A percentile compares a stretch with the other conserved stretches of the same genome.
phyloP scores from a whole-genome alignment of 2,797 vertebrate genomes.

The Microctenopoma lineatum region DNA sequence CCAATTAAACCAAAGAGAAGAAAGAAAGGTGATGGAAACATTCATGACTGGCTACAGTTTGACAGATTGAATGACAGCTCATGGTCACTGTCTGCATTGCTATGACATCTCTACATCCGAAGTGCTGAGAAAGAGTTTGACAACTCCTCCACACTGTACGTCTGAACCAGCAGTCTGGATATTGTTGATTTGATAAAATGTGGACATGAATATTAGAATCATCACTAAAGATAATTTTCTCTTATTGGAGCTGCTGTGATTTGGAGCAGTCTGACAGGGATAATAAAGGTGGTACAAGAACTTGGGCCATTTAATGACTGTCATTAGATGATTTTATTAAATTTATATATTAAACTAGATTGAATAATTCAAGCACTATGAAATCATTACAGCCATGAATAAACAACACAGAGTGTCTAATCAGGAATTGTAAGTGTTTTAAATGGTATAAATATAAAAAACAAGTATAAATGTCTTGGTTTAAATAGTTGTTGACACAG shows the following conservation, averaged over 20 bases:
- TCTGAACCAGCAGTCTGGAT: neutral
- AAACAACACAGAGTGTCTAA: slow-evolving; percentile 6
- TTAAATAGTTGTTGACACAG: slow-evolving; percentile 3
- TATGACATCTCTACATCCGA: neutral
- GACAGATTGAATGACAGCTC: slow-evolving; percentile 45
- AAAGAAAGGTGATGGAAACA: slow-evolving; percentile 16
- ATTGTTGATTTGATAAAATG: neutral
- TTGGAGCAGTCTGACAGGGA: neutral
- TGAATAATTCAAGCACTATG: slow-evolving; percentile 25
- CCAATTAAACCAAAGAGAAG: slow-evolving; percentile 1
- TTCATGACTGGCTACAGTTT: slow-evolving; percentile 23
- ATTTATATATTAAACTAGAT: slow-evolving; percentile 23
- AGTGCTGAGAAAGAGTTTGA: slow-evolving; percentile 6
- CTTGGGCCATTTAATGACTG: slow-evolving; percentile 27
- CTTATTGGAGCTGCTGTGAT: neutral
- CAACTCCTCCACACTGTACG: neutral
- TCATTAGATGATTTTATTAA: slow-evolving; percentile 4
- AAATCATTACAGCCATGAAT: slow-evolving; percentile 1
- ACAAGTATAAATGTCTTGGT: neutral
- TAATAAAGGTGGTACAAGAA: slow-evolving; percentile 9
- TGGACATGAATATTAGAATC: neutral
- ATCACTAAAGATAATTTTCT: neutral
- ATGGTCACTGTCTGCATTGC: slow-evolving; percentile 16
- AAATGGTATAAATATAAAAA: too few relatives aligned
- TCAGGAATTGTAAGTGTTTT: slow-evolving; percentile 1